Base-by-base conservation (phyloP, 2,888 invertebrate genomes). In the Deilephila elpenor region DNA sequence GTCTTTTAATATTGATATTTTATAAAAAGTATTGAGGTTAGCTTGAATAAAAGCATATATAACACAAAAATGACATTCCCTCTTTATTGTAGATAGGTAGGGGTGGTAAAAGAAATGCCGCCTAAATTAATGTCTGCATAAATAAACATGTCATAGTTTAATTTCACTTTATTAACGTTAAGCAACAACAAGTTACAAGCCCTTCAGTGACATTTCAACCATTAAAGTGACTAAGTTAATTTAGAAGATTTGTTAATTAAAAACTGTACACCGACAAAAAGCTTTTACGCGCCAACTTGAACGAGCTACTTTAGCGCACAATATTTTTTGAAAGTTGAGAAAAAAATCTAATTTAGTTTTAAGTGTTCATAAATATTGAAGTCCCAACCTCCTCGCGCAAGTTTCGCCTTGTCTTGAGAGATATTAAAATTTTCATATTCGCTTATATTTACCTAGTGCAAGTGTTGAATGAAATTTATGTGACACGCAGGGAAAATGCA, bases 321-420 rank as follows among this genome's bases (percentile, higher is more conserved):
- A 83, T 83, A 85, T 84, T 82, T 85, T 85, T 82, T 78, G 20
- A 80, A 85, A 86, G 79, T 83, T 81, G 77, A 78, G 80, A 84
- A 88, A 67, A 82, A 88, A 89, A 88, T 86, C 83, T 90, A 90
- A 91, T 91, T 89, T 89, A 88, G 86, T 87, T 88, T 86, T 86
- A 88, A 89, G 88, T 89, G 86, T 89, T 88, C 88, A 87, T 90
- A 90, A 91, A 91, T 91, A 90, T 89, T 90, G 87, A 89, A 91
- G 86, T 82, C 77, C 74, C 84, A 83, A 85, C 88, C 85, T 88
- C 85, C 82, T 80, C 82, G 84, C 83, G 83, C 81, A 81, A 88
- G 84, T 83, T 88, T 86, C 83, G 82, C 87, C 82, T 77, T 89
- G 88, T 88, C 88, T 89, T 79, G 84, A 51, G 80, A 83, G 86